A percentile compares a stretch with the other conserved stretches of the same genome.
Evolutionary conservation across 2,797 vertebrate genomes (phyloP).

Genomic region (Lithobates pipiens): DNA sequence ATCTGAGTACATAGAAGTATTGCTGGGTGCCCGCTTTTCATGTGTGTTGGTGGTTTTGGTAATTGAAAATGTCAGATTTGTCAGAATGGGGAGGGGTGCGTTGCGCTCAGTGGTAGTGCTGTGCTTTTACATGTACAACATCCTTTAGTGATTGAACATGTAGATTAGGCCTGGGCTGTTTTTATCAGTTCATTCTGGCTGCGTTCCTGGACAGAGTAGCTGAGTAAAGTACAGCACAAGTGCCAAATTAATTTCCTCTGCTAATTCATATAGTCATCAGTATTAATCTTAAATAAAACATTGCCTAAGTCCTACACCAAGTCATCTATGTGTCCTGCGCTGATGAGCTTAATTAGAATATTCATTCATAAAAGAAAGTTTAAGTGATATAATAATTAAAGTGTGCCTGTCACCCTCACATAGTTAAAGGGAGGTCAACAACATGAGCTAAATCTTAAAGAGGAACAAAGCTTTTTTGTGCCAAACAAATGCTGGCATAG

Average conservation of each 20-base stretch:
- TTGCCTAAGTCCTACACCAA: not conserved
- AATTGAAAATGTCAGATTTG: no score
- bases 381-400: not conserved
- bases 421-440: no score
- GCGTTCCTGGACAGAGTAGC: slow-evolving; percentile 20
- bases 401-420: not conserved
- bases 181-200: slow-evolving; percentile 21
- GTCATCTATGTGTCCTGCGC: not conserved
- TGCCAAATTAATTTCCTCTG: slow-evolving; percentile 27
- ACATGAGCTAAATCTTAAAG: no score
- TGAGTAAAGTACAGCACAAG: slow-evolving; percentile 1
- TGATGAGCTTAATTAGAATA: not conserved
- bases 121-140: not conserved
- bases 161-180: slow-evolving; percentile 6
- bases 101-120: not conserved
- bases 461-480: no score
- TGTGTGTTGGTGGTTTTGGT: no score
- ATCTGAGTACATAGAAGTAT: no score
- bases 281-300: slow-evolving; percentile 21
- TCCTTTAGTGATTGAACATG: slow-evolving; percentile 2
- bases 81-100: no score
- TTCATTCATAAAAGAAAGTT: slow-evolving; percentile 4
- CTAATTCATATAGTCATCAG: slow-evolving; percentile 13
- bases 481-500: no score
- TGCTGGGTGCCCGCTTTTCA: no score